A percentile compares a stretch with the other conserved stretches of the same genome.
Evolutionary conservation across 2,888 invertebrate genomes (phyloP).

Genomic region (Auanema freiburgensis): DNA sequence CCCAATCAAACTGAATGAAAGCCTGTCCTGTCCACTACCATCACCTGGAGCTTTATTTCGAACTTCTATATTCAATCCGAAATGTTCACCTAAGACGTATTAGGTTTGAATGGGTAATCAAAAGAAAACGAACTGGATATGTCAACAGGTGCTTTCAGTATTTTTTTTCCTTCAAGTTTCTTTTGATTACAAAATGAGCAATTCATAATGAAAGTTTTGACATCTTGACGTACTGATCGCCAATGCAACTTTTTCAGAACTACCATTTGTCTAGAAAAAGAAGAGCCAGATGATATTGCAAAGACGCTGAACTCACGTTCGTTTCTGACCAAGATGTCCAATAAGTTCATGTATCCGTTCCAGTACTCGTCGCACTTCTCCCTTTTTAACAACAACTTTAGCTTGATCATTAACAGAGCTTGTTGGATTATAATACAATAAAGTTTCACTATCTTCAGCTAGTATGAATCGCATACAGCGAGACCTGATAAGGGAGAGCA

Average conservation of each 20-base stretch:
- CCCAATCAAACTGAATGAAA: constrained; percentile 27
- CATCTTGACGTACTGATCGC: constrained; percentile 48
- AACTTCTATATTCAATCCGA: constrained; percentile 33
- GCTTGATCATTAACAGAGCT: constrained; percentile 25
- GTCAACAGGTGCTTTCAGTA: constrained; percentile 48
- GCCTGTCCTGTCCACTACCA: constrained; percentile 16
- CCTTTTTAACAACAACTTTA: constrained; percentile 45
- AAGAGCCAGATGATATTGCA: neutral
- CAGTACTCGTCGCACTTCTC: constrained; percentile 44
- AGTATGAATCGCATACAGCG: constrained; percentile 40
- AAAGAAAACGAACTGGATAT: constrained; percentile 26
- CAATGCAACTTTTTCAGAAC: constrained; percentile 45
- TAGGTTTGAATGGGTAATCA: neutral
- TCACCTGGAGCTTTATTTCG: constrained; percentile 7
- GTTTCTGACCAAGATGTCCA: constrained; percentile 49
- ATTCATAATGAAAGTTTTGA: constrained; percentile 36
- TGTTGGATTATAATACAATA: constrained; percentile 35
- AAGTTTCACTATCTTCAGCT: constrained; percentile 41
- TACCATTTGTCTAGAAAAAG: constrained; percentile 42
- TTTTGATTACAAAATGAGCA: constrained; percentile 45
- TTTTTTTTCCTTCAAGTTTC: constrained; percentile 45
- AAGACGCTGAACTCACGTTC: constrained; percentile 33
- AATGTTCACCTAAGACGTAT: constrained; percentile 26
- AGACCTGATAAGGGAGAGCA: constrained; percentile 17
- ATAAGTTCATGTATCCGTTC: constrained; percentile 46